A percentile compares a stretch with the other conserved stretches of the same genome.
Evolutionary conservation across 2,888 invertebrate genomes (phyloP).

Genomic region (Xestia xanthographa): DNA sequence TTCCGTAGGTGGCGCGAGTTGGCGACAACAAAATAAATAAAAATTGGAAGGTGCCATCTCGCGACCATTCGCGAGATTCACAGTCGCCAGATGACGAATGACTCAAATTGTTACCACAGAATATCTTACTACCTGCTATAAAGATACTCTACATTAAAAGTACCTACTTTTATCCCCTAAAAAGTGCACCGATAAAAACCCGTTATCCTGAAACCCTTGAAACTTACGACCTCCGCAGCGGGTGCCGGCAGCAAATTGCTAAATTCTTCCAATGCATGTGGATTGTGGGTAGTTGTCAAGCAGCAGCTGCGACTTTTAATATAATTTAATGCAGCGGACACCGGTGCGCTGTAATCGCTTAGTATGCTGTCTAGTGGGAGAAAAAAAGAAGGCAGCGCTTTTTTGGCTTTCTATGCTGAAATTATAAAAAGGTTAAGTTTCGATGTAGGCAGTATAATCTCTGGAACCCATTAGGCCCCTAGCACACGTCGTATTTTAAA

Average conservation of each 20-base stretch:
- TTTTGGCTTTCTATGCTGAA: not conserved
- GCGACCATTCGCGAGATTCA: no score
- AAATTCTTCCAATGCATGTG: conserved; percentile 43
- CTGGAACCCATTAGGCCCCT: no score
- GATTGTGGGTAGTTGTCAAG: conserved; percentile 25
- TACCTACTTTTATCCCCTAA: not conserved
- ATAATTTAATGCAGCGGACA: conserved; percentile 56
- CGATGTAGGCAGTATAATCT: no score
- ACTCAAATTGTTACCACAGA: not conserved
- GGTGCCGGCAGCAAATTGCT: conserved; percentile 35
- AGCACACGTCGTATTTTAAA: no score
- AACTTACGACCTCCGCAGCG: conserved; percentile 25
- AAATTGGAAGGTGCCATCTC: no score
- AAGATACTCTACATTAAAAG: not conserved
- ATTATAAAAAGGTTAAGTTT: not conserved
- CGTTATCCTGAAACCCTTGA: conserved; percentile 10
- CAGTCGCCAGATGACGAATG: no score
- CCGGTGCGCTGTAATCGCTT: conserved; percentile 28
- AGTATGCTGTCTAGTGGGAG: conserved; percentile 5
- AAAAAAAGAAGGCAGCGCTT: conserved; percentile 17
- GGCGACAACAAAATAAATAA: no score
- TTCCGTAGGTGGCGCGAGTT: no score
- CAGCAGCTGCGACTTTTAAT: conserved; percentile 66
- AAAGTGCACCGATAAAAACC: conserved; percentile 7
- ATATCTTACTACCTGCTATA: not conserved